Evolutionary conservation across 2,113 vertebrate genomes (phyloP).

Genomic region (Meles meles): DNA sequence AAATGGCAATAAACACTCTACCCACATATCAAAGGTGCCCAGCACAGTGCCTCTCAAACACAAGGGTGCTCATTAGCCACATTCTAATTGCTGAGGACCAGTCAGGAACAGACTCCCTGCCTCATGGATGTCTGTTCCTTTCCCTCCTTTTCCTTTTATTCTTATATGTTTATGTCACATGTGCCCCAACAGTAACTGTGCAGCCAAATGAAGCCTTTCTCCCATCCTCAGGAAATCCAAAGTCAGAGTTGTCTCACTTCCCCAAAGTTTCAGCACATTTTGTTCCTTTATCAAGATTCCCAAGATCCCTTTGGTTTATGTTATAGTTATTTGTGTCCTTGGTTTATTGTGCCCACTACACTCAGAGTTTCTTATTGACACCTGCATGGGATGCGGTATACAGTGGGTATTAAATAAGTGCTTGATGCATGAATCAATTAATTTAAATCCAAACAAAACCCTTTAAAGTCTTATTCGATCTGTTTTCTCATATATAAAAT

Average conservation of each 20-base stretch:
- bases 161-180: neutral
- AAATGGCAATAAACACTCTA: neutral
- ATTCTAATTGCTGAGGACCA: neutral
- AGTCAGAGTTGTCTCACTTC: neutral
- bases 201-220: neutral
- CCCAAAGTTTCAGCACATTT: neutral
- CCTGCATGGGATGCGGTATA: neutral
- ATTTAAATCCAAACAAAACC: neutral
- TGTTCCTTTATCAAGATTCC: neutral
- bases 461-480: neutral
- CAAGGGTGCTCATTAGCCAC: neutral
- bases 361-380: neutral
- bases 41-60: neutral
- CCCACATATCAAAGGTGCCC: neutral
- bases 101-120: neutral
- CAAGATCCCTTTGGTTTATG: neutral
- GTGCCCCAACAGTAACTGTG: neutral
- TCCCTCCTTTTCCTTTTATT: neutral
- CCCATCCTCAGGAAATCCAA: neutral
- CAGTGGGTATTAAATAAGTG: neutral
- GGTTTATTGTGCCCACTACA: neutral
- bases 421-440: neutral
- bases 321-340: neutral
- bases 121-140: neutral
- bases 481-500: neutral